These are phyloP conservation scores for Hippopotamyrus pictus DNA, from an alignment of 2,797 vertebrate genomes.

Conservation along the genomic window DNA sequence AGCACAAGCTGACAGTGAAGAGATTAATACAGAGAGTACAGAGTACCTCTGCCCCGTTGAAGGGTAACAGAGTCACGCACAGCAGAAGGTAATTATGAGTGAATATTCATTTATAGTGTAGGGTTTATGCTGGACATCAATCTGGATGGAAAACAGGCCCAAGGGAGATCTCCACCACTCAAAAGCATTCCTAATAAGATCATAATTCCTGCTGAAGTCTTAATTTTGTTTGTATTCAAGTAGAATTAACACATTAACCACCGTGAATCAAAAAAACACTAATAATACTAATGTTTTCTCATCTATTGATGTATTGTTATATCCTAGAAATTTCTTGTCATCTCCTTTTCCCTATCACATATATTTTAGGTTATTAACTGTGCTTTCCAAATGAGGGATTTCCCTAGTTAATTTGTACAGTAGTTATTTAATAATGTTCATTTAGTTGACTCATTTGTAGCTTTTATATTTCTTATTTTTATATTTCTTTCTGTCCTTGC, in stretches of 20 bases:
- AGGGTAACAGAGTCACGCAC: neutral
- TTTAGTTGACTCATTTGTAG: neutral
- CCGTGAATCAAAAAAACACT: neutral
- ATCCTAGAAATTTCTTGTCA: neutral
- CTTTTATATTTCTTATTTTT: neutral
- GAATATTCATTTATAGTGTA: neutral
- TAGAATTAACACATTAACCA: neutral
- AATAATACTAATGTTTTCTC: neutral
- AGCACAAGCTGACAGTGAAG: neutral
- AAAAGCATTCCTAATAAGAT: neutral
- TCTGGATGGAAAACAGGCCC: neutral
- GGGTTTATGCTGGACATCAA: neutral
- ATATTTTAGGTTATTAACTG: neutral
- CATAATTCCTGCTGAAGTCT: neutral
- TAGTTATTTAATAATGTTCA: neutral
- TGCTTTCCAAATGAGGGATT: neutral
- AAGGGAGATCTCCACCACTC: neutral
- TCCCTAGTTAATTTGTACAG: neutral
- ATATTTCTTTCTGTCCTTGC: neutral
- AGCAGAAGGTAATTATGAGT: neutral
- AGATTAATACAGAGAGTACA: neutral
- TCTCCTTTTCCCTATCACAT: neutral
- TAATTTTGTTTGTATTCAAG: neutral
- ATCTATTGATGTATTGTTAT: neutral
- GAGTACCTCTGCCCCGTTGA: neutral